phyloP scores from a whole-genome alignment of 37 sponge, comb jelly and placozoan species.

The Cladorhizidae sp. region DNA sequence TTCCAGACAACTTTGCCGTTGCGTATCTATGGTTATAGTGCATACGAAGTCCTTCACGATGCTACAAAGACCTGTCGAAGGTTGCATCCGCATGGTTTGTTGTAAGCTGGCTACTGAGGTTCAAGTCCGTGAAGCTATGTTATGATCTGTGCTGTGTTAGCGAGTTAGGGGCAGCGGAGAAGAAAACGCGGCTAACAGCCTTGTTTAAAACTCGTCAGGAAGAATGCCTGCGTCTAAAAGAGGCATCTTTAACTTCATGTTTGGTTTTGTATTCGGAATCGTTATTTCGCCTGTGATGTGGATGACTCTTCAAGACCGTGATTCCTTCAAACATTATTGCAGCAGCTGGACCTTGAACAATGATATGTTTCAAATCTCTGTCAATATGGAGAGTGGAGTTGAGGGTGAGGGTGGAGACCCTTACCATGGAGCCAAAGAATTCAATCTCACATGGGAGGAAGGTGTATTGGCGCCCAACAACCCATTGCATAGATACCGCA shows the following conservation, averaged over 20 bases:
- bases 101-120: too few relatives aligned
- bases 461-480: not conserved
- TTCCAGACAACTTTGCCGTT: too few relatives aligned
- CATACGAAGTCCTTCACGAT: too few relatives aligned
- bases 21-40: too few relatives aligned
- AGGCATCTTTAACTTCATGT: not conserved
- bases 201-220: too few relatives aligned
- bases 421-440: too few relatives aligned
- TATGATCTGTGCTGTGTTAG: too few relatives aligned
- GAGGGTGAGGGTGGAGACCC: not conserved
- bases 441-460: not conserved
- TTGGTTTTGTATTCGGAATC: not conserved
- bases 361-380: not conserved
- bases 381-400: not conserved
- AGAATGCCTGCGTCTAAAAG: not conserved
- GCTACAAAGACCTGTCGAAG: too few relatives aligned
- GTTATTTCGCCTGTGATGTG: constrained; percentile 26
- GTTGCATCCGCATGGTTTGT: too few relatives aligned
- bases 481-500: not conserved
- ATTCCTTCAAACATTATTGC: not conserved
- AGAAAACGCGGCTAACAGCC: too few relatives aligned
- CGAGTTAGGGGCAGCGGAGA: too few relatives aligned
- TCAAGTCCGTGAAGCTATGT: too few relatives aligned
- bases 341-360: not conserved
- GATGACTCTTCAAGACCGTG: not conserved